phyloP scores from a whole-genome alignment of 1,140 invertebrate genomes.

The Parapsyche elsis region DNA sequence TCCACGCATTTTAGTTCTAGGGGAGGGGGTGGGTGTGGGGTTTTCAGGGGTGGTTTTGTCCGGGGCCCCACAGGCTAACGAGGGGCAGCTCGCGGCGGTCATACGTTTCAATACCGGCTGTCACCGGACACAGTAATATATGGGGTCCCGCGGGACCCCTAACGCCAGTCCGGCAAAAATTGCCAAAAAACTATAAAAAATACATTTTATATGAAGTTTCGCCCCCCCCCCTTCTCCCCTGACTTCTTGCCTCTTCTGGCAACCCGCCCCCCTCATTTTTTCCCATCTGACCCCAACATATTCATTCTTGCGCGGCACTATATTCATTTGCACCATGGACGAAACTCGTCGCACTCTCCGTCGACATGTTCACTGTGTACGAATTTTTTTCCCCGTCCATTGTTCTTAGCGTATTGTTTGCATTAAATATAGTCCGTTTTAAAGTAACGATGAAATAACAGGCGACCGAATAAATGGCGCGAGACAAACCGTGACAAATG shows the following conservation, averaged over 20 bases:
- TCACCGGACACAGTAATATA: slow-evolving; percentile 57
- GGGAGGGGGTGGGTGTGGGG: neutral
- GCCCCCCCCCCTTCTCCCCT: slow-evolving; percentile 47
- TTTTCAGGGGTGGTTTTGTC: neutral
- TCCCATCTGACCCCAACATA: slow-evolving; percentile 31
- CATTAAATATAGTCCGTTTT: no score
- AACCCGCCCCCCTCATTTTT: neutral
- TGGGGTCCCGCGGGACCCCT: slow-evolving; percentile 50
- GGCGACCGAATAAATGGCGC: neutral
- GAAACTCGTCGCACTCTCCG: neutral
- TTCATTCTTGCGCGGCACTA: slow-evolving; percentile 11
- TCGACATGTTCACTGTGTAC: no score
- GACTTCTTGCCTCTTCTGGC: neutral
- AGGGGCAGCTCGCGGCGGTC: slow-evolving; percentile 53
- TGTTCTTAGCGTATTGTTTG: no score
- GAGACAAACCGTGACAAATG: slow-evolving; percentile 37
- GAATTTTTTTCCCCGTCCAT: no score
- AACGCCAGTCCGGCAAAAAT: slow-evolving; percentile 46
- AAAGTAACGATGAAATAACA: slow-evolving; percentile 11
- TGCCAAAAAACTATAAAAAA: slow-evolving; percentile 57
- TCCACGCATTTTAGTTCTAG: slow-evolving; percentile 18
- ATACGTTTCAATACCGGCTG: slow-evolving; percentile 56
- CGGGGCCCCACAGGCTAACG: slow-evolving; percentile 46
- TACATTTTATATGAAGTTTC: slow-evolving; percentile 56
- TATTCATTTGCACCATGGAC: slow-evolving; percentile 23